These are phyloP conservation scores for Furcifer pardalis DNA, from an alignment of 2,797 vertebrate genomes.

Conservation along the genomic window DNA sequence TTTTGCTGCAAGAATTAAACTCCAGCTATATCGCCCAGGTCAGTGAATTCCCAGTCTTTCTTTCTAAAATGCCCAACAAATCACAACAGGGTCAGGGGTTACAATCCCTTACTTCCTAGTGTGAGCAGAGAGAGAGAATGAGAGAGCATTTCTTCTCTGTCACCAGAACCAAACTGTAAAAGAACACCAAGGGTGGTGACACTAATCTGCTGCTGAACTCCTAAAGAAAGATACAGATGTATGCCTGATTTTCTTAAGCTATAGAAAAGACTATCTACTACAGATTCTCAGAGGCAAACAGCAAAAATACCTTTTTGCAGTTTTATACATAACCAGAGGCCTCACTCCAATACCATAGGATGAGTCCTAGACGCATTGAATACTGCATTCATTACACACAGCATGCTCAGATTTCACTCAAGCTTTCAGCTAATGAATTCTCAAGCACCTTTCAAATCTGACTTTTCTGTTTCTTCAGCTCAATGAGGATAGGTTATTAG, in stretches of 20 bases:
- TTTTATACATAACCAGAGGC: conserved; percentile 2
- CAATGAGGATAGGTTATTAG: neutral
- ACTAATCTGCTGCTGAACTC: neutral
- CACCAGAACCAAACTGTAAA: neutral
- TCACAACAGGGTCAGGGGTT: neutral
- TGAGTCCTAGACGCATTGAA: rapidly evolving
- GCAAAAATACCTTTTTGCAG: neutral
- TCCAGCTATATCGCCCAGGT: neutral
- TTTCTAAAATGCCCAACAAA: rapidly evolving
- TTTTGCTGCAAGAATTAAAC: neutral
- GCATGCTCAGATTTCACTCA: neutral
- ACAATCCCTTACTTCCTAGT: neutral
- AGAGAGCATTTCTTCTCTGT: neutral
- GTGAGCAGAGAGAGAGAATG: neutral
- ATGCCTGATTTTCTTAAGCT: neutral
- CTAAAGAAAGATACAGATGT: neutral
- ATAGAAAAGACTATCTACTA: conserved; percentile 1
- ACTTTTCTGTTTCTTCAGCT: conserved; percentile 18
- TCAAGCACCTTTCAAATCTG: conserved; percentile 36
- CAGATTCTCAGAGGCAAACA: neutral
- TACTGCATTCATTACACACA: rapidly evolving
- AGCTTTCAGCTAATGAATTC: conserved; percentile 32
- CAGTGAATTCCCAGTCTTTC: rapidly evolving
- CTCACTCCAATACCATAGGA: neutral
- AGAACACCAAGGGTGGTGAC: neutral